A percentile compares a stretch with the other conserved stretches of the same genome.
Evolutionary conservation across 1,140 invertebrate species (phyloP).

Genomic region (Trachelipus rathkii): DNA sequence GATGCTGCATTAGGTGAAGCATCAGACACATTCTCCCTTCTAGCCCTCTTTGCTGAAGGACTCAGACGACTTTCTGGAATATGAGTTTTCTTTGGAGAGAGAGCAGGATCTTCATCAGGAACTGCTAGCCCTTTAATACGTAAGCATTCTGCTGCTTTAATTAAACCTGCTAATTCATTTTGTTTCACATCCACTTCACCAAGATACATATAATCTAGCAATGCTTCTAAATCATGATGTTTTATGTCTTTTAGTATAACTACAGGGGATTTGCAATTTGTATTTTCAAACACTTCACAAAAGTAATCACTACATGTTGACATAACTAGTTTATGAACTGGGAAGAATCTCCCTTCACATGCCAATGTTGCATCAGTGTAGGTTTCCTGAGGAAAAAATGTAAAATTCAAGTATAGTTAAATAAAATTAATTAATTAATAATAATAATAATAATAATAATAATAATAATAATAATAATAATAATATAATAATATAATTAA

Average conservation of each 20-base stretch:
- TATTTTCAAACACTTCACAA: constrained; percentile 1
- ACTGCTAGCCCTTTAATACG: neutral
- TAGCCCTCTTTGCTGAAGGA: neutral
- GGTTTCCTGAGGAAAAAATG: neutral
- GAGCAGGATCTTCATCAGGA: neutral
- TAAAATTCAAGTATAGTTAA: neutral
- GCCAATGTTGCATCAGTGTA: neutral
- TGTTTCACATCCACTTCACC: neutral
- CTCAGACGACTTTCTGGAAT: neutral
- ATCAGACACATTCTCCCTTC: neutral
- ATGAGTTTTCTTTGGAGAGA: neutral
- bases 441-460: too few species aligned
- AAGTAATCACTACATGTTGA: constrained; percentile 9
- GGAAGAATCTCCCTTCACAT: neutral
- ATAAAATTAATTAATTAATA: neutral
- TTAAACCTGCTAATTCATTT: neutral
- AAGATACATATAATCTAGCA: constrained; percentile 7
- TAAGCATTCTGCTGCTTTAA: neutral
- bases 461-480: too few species aligned
- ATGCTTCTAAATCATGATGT: constrained; percentile 5
- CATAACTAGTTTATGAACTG: constrained; percentile 13
- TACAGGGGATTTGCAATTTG: neutral
- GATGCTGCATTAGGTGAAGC: neutral
- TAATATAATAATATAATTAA: too few species aligned
- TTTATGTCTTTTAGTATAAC: neutral